Conservation (phyloP, 2,113 vertebrate genomes). For the Procavia capensis region DNA sequence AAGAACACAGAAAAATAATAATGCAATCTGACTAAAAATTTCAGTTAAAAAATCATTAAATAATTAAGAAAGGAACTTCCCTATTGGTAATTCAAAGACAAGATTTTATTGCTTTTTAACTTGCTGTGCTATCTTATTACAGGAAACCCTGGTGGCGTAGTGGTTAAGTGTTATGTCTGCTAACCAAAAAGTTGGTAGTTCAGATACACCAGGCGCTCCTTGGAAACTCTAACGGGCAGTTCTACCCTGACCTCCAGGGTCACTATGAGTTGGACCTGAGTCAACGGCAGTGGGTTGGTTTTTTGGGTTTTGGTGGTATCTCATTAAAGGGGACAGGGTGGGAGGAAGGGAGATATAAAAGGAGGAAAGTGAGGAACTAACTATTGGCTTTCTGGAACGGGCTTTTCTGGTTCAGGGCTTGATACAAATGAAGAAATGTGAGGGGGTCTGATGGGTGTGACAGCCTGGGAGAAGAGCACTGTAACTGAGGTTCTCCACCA, state of each 20-base stretch:
- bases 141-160: too few species aligned
- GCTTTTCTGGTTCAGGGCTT: not conserved
- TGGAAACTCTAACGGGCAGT: too few species aligned
- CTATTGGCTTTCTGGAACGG: conserved; percentile 23
- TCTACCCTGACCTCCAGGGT: too few species aligned
- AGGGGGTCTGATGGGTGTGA: not conserved
- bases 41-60: conserved; percentile 38
- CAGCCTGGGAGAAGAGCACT: not conserved
- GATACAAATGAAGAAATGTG: not conserved
- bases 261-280: too few species aligned
- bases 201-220: too few species aligned
- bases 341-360: conserved; percentile 34
- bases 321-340: not conserved
- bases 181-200: too few species aligned
- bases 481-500: not conserved
- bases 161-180: too few species aligned
- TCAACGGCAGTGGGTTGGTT: too few species aligned
- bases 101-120: conserved; percentile 46
- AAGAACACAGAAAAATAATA: conserved; percentile 38
- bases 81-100: not conserved
- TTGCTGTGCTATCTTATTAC: conserved; percentile 16
- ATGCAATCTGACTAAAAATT: not conserved
- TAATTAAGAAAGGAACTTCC: conserved; percentile 31
- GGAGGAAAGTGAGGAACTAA: not conserved
- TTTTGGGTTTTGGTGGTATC: too few species aligned